Evolutionary conservation across 2,113 vertebrate species (phyloP).

Genomic region (Vidua chalybeata): DNA sequence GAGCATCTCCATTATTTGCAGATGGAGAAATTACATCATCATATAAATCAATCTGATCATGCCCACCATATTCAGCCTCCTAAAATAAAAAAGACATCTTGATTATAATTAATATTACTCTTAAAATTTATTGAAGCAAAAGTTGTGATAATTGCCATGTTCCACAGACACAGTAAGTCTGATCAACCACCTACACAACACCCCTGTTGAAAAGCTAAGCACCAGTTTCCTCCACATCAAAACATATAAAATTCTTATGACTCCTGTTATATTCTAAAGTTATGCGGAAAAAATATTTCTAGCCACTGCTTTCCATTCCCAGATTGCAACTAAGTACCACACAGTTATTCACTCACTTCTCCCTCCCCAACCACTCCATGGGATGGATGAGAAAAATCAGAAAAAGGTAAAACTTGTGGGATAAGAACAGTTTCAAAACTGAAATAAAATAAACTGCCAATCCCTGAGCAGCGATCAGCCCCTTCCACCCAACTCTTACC

Average conservation of each 20-base stretch:
- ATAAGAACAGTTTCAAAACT: neutral
- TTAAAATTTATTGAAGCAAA: neutral
- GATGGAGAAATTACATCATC: slow-evolving; percentile 98
- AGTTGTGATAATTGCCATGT: neutral
- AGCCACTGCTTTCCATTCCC: neutral
- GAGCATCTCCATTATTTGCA: slow-evolving; percentile 98
- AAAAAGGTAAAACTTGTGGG: neutral
- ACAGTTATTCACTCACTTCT: neutral
- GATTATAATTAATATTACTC: slow-evolving; percentile 10
- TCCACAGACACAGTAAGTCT: neutral
- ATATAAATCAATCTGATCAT: slow-evolving; percentile 97
- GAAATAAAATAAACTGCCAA: neutral
- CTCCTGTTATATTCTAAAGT: neutral
- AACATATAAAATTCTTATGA: neutral
- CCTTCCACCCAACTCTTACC: neutral
- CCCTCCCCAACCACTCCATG: neutral
- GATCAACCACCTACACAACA: neutral
- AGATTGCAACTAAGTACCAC: neutral
- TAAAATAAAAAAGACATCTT: slow-evolving; percentile 67
- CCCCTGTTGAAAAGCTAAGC: neutral
- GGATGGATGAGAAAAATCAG: neutral
- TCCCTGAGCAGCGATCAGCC: neutral
- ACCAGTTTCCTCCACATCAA: neutral
- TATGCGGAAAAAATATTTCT: neutral
- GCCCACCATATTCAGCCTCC: slow-evolving; percentile 96